phyloP scores from a whole-genome alignment of 2,888 invertebrate species.

The Lasioglossum zephyrum region DNA sequence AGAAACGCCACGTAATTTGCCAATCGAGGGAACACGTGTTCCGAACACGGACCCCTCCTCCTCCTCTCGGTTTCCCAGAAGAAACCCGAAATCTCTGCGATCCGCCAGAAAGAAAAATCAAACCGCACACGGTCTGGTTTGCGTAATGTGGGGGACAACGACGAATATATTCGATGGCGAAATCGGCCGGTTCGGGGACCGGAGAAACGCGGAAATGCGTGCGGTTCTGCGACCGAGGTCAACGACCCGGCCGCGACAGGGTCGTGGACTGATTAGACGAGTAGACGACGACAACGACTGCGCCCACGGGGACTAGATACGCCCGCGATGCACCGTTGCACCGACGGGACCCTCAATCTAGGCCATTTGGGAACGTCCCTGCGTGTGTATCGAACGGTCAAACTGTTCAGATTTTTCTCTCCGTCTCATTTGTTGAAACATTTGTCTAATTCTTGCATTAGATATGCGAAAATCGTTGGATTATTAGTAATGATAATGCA shows the following conservation, averaged over 20 bases:
- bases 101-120: neutral
- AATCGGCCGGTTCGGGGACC: neutral
- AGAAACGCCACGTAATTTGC: slow-evolving; percentile 10
- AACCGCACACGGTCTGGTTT: neutral
- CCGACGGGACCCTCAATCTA: neutral
- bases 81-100: neutral
- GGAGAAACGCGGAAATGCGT: slow-evolving; percentile 17
- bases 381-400: neutral
- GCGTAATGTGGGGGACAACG: neutral
- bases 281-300: slow-evolving; percentile 50
- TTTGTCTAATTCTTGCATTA: neutral
- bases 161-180: neutral
- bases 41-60: neutral
- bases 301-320: slow-evolving; percentile 67
- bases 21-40: slow-evolving; percentile 18
- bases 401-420: neutral
- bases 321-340: slow-evolving; percentile 36
- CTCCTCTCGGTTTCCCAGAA: neutral
- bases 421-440: neutral
- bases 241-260: slow-evolving; percentile 63
- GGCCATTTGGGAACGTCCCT: neutral
- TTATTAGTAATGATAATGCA: no score
- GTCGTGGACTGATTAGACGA: slow-evolving; percentile 69
- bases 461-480: no score
- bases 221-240: slow-evolving; percentile 57